phyloP scores from a whole-genome alignment of 2,797 vertebrate genomes.

The Myripristis jacobus region DNA sequence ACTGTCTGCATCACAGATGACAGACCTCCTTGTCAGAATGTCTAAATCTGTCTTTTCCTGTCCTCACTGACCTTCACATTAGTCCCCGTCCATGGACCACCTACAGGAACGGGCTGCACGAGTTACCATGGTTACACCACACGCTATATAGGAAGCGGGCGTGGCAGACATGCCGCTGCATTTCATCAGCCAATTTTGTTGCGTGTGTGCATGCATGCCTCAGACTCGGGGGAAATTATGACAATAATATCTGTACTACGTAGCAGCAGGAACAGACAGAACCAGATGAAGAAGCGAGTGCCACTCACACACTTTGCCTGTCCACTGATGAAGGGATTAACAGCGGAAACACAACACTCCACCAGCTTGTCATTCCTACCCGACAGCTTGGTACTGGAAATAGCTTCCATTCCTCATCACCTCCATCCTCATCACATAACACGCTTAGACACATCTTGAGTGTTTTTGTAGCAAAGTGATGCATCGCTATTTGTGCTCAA shows the following conservation, averaged over 20 bases:
- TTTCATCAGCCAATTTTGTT: constrained; percentile 59
- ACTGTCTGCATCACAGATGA: constrained; percentile 50
- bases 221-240: constrained; percentile 35
- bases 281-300: constrained; percentile 15
- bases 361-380: constrained; percentile 54
- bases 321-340: constrained; percentile 30
- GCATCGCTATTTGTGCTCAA: too few species aligned
- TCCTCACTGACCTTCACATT: constrained; percentile 41
- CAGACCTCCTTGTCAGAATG: constrained; percentile 36
- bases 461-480: neutral
- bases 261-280: neutral
- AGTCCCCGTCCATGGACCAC: constrained; percentile 53
- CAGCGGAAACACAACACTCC: constrained; percentile 33
- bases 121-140: constrained; percentile 70
- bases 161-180: constrained; percentile 66
- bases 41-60: constrained; percentile 57
- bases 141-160: constrained; percentile 43
- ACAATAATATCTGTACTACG: constrained; percentile 27
- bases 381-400: constrained; percentile 54
- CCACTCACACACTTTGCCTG: constrained; percentile 8
- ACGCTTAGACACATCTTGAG: constrained; percentile 24
- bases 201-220: constrained; percentile 9
- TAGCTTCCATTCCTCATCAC: constrained; percentile 45
- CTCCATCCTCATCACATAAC: constrained; percentile 21
- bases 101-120: constrained; percentile 15